Evolutionary conservation across 2,888 invertebrate genomes (phyloP).

Genomic region (Tinea pellionella): DNA sequence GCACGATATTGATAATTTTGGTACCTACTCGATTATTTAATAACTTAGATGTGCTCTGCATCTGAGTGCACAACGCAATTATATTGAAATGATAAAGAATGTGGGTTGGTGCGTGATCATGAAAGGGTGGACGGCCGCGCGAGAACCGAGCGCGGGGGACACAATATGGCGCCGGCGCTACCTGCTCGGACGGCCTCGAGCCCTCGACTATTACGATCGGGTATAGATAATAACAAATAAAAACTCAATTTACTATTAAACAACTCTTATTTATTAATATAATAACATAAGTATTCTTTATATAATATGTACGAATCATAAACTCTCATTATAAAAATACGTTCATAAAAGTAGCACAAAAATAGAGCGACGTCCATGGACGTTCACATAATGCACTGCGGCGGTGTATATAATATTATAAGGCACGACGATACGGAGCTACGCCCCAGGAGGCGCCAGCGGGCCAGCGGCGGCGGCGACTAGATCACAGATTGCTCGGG

Average conservation of each 20-base stretch:
- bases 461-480: conserved; percentile 64
- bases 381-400: conserved; percentile 64
- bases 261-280: conserved; percentile 56
- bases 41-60: background rate
- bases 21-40: too few relatives aligned
- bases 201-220: conserved; percentile 8
- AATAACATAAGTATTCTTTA: conserved; percentile 44
- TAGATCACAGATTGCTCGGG: conserved; percentile 61
- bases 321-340: conserved; percentile 68
- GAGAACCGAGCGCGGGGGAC: conserved; percentile 15
- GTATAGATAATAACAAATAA: conserved; percentile 24
- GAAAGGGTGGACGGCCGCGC: background rate
- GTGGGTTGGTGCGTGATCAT: background rate
- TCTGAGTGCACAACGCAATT: background rate
- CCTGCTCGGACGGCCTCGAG: conserved; percentile 27
- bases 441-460: conserved; percentile 64
- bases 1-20: too few relatives aligned
- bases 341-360: conserved; percentile 59
- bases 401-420: conserved; percentile 38
- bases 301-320: conserved; percentile 56
- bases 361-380: conserved; percentile 57
- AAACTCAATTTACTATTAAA: conserved; percentile 38
- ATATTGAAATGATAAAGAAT: conserved; percentile 1
- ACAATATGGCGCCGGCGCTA: conserved; percentile 48
- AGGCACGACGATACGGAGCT: conserved; percentile 43